Evolutionary conservation across 2,888 invertebrate species (phyloP), one percentile per base, ranked within the genome.

Genomic region (Diadegma fenestrale): DNA sequence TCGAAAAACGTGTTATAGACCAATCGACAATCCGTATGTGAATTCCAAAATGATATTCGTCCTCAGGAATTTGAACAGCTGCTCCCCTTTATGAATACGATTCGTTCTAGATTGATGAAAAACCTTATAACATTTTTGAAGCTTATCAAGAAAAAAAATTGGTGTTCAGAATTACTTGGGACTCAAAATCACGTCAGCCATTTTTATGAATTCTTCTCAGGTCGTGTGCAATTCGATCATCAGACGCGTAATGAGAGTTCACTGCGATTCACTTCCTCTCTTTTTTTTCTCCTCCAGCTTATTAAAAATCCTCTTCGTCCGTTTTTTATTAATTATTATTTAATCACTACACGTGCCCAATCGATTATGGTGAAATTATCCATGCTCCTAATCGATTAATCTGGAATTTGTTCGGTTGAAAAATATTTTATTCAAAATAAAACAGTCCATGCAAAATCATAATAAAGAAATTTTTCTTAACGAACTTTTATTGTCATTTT

Each of bases 401-500:
- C 7, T 45, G 17, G 17, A 17, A 1, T 45, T 45, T 45, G 17
- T 17, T 14, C 1, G 14, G 17, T 37, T 7, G 17, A 14, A 45
- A 45, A 45, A 3, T 14, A 1, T 45, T 45, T 14, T 17, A 14
- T 45, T 3, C 2, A 45, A 45, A 45, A 45, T 45, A 17, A 5
- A 17, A 2, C n/a, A 4, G 51, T 33, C 33, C 3, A 33, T 33
- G 33, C 7, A 19, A 8, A 19, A 51, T 19, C 7, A 2, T 6
- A 22, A 7, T 19, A 19, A 61, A 30, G 14, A 8, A 33, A 5
- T 64, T 64, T 64, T 33, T 17, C 37, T 37, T 26, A 1, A 58
- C 63, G 37, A 64, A 64, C 37, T 37, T 64, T 61, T 37, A 64
- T 64, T 64, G n/a, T 68, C 22, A 68, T 68, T 19, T 14, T 14